phyloP scores from a whole-genome alignment of 2,113 vertebrate genomes.

The Ceyx melanurus region DNA sequence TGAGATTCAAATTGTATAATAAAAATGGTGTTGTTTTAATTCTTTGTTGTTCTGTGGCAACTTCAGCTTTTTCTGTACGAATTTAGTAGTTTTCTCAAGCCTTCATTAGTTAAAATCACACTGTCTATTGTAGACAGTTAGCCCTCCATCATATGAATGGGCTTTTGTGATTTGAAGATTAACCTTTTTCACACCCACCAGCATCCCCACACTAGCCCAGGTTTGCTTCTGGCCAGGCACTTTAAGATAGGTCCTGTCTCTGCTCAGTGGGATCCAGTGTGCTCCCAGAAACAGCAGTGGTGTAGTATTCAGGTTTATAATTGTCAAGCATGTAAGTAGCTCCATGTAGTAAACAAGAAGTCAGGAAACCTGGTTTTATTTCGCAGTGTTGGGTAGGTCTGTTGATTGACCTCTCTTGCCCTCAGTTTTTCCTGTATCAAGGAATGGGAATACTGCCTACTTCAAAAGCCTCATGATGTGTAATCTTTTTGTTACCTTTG shows the following conservation, averaged over 20 bases:
- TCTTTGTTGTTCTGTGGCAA: neutral
- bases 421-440: neutral
- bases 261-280: neutral
- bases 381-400: neutral
- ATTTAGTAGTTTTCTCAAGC: neutral
- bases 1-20: neutral
- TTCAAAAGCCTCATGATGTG: neutral
- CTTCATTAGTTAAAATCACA: neutral
- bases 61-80: neutral
- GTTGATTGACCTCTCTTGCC: neutral
- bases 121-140: neutral
- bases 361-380: conserved; percentile 13
- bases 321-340: neutral
- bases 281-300: neutral
- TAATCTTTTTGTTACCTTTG: neutral
- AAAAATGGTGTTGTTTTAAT: neutral
- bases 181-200: neutral
- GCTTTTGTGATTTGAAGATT: neutral
- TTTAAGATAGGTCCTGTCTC: neutral
- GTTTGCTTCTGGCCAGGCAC: neutral
- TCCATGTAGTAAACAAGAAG: neutral
- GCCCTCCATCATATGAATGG: neutral
- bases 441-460: neutral
- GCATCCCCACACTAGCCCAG: neutral
- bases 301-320: neutral